Conservation (phyloP, 2,797 vertebrate species). For the Acropternis orthonyx region DNA sequence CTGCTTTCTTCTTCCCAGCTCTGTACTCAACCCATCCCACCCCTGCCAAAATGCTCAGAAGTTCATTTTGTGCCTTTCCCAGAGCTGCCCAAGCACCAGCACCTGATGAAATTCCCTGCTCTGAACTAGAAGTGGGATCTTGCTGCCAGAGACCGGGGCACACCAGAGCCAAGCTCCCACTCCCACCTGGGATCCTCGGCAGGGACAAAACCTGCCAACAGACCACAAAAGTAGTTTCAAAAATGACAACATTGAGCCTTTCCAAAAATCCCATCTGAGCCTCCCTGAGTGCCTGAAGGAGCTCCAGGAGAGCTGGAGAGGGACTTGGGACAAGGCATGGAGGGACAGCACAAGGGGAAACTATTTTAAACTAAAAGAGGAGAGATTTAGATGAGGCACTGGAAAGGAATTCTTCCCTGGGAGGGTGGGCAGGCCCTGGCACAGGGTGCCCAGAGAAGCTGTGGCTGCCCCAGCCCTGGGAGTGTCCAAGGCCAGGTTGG, state of each 20-base stretch:
- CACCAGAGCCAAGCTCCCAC: not conserved
- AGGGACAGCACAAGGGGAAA: not conserved
- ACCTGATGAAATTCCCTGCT: not conserved
- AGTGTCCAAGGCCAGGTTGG: not conserved
- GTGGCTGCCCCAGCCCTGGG: not conserved
- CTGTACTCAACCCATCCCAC: not conserved
- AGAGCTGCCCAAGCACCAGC: not conserved
- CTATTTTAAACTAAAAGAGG: not conserved
- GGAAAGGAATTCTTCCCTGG: not conserved
- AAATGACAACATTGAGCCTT: not conserved
- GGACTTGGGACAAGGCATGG: not conserved
- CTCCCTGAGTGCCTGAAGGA: not conserved
- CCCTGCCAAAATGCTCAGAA: not conserved
- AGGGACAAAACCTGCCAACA: too few species aligned
- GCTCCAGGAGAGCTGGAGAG: not conserved
- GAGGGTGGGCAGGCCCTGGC: not conserved
- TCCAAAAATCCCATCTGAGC: too few species aligned
- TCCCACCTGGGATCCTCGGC: not conserved
- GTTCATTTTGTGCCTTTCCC: not conserved
- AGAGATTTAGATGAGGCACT: not conserved
- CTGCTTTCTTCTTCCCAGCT: not conserved
- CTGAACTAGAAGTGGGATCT: not conserved
- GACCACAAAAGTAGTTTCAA: not conserved
- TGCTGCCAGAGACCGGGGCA: not conserved
- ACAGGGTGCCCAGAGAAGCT: not conserved